These are phyloP conservation scores for Epinotia bilunana DNA, from an alignment of 2,888 invertebrate species.

Conservation along the genomic window DNA sequence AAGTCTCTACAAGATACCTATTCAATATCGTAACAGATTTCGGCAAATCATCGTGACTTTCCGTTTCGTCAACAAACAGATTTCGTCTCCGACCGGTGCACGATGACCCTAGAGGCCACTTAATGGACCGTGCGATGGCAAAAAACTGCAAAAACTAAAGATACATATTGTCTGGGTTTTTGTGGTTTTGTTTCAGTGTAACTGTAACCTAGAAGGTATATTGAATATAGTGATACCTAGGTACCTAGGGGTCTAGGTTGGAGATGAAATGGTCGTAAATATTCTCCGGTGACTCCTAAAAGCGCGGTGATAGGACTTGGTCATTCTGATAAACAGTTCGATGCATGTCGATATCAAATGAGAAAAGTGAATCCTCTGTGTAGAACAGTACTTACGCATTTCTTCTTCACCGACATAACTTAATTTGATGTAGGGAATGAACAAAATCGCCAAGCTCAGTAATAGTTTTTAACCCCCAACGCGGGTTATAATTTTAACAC, in stretches of 20 bases:
- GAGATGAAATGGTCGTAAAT: neutral
- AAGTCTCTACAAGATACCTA: neutral
- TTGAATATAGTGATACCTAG: too few species aligned
- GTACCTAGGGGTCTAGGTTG: neutral
- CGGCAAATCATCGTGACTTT: slow-evolving; percentile 35
- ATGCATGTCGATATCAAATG: too few species aligned
- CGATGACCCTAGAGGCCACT: slow-evolving; percentile 29
- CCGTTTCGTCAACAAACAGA: slow-evolving; percentile 32
- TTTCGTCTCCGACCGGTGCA: slow-evolving; percentile 15
- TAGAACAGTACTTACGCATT: too few species aligned
- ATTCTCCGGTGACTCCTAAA: too few species aligned
- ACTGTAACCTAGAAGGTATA: neutral
- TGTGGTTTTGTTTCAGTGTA: neutral
- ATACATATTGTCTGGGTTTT: slow-evolving; percentile 11
- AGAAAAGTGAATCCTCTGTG: too few species aligned
- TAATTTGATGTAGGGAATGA: too few species aligned
- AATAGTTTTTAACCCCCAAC: too few species aligned
- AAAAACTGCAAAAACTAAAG: slow-evolving; percentile 8
- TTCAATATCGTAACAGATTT: slow-evolving; percentile 35
- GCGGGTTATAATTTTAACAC: too few species aligned
- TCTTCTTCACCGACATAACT: too few species aligned
- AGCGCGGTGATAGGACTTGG: too few species aligned
- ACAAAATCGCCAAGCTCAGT: too few species aligned
- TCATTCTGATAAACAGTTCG: too few species aligned
- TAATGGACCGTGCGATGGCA: slow-evolving; percentile 25